Conservation (phyloP, 2,113 vertebrate genomes). For the Sinosuthora webbiana region DNA sequence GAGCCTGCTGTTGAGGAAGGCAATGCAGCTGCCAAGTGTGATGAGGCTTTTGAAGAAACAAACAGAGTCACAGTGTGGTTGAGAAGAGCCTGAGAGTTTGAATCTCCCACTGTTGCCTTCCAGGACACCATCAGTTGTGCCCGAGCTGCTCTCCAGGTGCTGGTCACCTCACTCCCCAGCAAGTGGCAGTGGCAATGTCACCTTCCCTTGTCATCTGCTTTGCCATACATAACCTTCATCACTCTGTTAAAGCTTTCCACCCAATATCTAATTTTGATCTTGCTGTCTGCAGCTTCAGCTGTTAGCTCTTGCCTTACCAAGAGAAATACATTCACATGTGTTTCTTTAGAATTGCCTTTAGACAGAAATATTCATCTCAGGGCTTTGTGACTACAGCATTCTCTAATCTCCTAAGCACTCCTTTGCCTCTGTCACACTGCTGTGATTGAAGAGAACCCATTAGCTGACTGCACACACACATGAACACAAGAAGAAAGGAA, state of each 20-base stretch:
- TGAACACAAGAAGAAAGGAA: neutral
- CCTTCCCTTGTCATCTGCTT: neutral
- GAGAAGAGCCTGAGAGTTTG: neutral
- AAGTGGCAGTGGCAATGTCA: neutral
- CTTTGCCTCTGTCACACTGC: neutral
- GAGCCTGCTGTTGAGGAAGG: neutral
- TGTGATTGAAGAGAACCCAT: neutral
- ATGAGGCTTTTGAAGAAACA: neutral
- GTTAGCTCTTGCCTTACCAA: neutral
- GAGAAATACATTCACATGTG: rapidly evolving
- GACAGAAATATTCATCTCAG: neutral
- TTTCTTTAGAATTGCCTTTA: neutral
- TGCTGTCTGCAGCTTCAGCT: neutral
- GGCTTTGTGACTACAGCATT: neutral
- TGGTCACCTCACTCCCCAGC: neutral
- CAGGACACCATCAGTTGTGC: neutral
- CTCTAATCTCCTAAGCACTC: neutral
- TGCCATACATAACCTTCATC: neutral
- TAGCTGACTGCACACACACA: neutral
- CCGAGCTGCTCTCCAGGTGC: neutral
- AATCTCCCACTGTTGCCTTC: rapidly evolving
- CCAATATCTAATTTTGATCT: neutral
- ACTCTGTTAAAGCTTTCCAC: neutral
- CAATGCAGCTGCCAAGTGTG: neutral
- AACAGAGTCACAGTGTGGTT: neutral